Base-by-base conservation (phyloP, 2,888 invertebrate species). In the Coecobrya sp. region DNA sequence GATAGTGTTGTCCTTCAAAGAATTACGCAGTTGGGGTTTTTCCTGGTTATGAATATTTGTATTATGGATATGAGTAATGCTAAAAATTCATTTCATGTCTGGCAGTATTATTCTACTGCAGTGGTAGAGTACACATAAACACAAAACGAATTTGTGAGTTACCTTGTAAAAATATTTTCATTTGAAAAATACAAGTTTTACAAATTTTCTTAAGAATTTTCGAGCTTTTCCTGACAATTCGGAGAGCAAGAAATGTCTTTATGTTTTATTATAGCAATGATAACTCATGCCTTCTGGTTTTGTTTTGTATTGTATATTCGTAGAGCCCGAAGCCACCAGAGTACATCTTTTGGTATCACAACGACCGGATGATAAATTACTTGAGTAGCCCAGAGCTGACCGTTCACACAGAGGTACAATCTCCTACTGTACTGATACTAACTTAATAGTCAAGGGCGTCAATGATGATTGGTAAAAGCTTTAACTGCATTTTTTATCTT, bases 341-440 rank as follows among this genome's bases (percentile, higher is more conserved):
- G 93, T 96, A 95, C 95, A 96, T 96, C 90, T 96, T 96, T 95
- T 96, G 96, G 96, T 96, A 96, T 94, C 96, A 96, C 95, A 96
- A 96, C 95, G 96, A 96, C 84, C 95, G 95, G 73, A 96, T 96
- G 96, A 95, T 96, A 94, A 96, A 96, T 97, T 98, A 98, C 96
- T 98, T 98, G 96, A 97, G 97, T 95, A 96, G 97, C 95, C 97
- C 98, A 95, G 90, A 97, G 98, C 95, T 97, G 86, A 95, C 95
- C 25, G 96, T 96, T 79, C 95, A 95, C 86, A 95, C 95, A 19
- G 95, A 95, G 88, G 49, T 49, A 49, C 3, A 36, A 36, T 36
- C 36, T 36, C 3, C 7, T 2, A 36, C 36, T 36, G 36, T 36
- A 36, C 36, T 36, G 36, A 36, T 36, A 36, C 7, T 36, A 36